Base-by-base conservation (phyloP, 1,140 invertebrate species). In the Penaeus vannamei region DNA sequence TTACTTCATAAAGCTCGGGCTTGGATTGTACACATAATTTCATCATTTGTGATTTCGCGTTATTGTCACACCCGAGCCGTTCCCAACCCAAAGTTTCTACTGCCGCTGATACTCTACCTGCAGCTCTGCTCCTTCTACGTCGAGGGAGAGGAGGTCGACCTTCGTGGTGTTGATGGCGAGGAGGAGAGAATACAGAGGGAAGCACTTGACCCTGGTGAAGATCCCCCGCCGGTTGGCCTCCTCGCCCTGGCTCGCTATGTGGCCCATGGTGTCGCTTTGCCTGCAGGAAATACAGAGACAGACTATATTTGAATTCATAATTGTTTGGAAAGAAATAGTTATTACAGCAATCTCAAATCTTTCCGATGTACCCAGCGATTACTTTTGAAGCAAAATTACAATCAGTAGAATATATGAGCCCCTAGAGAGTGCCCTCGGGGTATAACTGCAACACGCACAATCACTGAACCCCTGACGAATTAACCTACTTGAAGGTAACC, bases 111-210 rank as follows among this genome's bases (percentile, higher is more conserved):
- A 46, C 22, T 69, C 32, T 91, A 87, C 94, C 59, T 92, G 90
- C 72, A 96, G 93, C 92, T 95, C 96, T 82, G 94, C 94, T 83
- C 95, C 94, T 61, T 95, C 95, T 60, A 95, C 93, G 90, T 96
- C 96, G 86, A 97, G 93, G 92, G 95, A 95, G 85, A 97, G 93
- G 92, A 96, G 96, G 93, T 97, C 95, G 69, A 97, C 93, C 53
- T 93, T 93, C 23, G 95, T 95, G 66, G 95, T 94, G 92, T 96
- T 96, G 90, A 96, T 95, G 60, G 96, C 96, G 87, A 96, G 93
- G 92, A 97, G 93, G 85, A 97, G 94, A 29, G 96, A 96, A 92
- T 95, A 96, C 82, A 98, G 94, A 90, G 97, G 97, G 93, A 97
- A 97, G 93, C 97, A 97, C 92, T 96, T 96, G 81, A 97, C 95